Conservation (phyloP, 2,888 invertebrate species). For the Saturnia pavonia region DNA sequence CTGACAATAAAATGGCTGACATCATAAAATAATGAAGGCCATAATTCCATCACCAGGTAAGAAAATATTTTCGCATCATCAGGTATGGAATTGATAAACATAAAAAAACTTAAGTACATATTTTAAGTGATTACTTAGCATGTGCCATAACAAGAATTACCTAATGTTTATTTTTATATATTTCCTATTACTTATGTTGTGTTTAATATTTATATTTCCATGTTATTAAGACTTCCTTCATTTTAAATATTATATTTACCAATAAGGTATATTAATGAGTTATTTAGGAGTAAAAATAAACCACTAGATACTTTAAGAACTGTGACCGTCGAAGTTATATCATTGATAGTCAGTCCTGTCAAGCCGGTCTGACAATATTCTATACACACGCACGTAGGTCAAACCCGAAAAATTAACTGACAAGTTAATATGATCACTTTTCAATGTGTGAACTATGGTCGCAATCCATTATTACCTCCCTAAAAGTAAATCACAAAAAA, state of each 20-base stretch:
- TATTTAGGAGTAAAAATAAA: too few relatives aligned
- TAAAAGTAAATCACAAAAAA: too few relatives aligned
- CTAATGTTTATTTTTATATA: background rate
- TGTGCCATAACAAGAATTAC: background rate
- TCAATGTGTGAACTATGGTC: too few relatives aligned
- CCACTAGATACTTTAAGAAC: too few relatives aligned
- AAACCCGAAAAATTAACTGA: too few relatives aligned
- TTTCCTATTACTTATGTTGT: background rate
- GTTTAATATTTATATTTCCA: background rate
- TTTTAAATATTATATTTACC: background rate
- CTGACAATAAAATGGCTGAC: background rate
- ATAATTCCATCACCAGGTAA: background rate
- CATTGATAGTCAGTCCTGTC: too few relatives aligned
- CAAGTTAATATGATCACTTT: background rate
- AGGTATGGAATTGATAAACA: constrained; percentile 2
- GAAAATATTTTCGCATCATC: background rate
- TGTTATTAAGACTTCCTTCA: background rate
- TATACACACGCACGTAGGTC: too few relatives aligned
- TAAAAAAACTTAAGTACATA: background rate
- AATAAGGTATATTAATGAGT: background rate
- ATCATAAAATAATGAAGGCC: background rate
- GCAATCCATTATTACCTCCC: too few relatives aligned
- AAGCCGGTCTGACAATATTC: too few relatives aligned
- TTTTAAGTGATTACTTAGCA: background rate
- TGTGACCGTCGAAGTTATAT: too few relatives aligned